A percentile compares a stretch with the other conserved stretches of the same genome.
These are phyloP conservation scores for Cerceris rybyensis DNA, from an alignment of 2,888 invertebrate species.

Conservation along the genomic window DNA sequence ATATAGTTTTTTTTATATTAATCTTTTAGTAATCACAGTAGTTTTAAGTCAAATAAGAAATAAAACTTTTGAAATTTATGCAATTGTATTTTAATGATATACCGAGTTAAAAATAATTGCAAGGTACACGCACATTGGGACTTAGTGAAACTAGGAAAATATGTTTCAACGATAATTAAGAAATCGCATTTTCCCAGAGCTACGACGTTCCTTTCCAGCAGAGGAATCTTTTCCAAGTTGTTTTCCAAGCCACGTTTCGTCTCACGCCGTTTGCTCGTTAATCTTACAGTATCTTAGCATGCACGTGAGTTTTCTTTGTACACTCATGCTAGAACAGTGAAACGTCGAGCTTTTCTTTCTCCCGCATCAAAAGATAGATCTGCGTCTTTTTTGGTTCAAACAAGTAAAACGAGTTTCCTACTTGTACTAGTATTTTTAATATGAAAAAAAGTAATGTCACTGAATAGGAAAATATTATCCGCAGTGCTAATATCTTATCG, in stretches of 20 bases:
- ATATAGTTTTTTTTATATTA: too few species aligned
- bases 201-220: slow-evolving; percentile 28
- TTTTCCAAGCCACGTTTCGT: slow-evolving; percentile 45
- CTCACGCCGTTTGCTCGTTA: slow-evolving; percentile 39
- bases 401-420: neutral
- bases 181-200: slow-evolving; percentile 37
- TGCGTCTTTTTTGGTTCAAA: neutral
- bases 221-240: slow-evolving; percentile 38
- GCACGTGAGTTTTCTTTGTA: slow-evolving; percentile 6
- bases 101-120: neutral
- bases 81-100: neutral
- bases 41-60: too few species aligned
- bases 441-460: neutral
- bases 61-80: too few species aligned
- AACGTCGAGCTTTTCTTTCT: slow-evolving; percentile 38
- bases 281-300: slow-evolving; percentile 41
- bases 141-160: slow-evolving; percentile 5
- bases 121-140: neutral
- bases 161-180: slow-evolving; percentile 41
- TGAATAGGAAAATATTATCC: too few species aligned
- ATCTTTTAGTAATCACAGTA: too few species aligned
- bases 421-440: neutral
- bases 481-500: too few species aligned
- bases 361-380: neutral
- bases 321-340: slow-evolving; percentile 21